These are phyloP conservation scores for Delphinus delphis DNA, from an alignment of 2,113 vertebrate species.

Conservation along the genomic window DNA sequence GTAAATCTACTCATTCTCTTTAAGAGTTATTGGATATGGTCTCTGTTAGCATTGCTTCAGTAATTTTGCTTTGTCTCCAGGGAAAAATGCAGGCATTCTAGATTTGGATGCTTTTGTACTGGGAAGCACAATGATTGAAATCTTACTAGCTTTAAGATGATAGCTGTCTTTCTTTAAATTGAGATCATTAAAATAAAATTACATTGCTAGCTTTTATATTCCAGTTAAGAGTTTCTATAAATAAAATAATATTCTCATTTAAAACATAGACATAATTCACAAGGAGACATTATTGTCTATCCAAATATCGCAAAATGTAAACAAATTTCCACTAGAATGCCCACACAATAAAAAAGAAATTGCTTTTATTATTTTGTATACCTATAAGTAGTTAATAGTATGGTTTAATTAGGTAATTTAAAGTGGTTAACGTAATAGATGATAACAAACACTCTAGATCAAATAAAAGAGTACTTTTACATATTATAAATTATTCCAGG, in stretches of 20 bases:
- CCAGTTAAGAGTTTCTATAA: conserved; percentile 57
- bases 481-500: not conserved
- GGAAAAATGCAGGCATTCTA: not conserved
- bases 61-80: not conserved
- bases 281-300: conserved; percentile 34
- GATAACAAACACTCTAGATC: not conserved
- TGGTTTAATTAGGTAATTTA: conserved; percentile 37
- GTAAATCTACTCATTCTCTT: not conserved
- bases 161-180: conserved; percentile 46
- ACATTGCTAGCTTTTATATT: conserved; percentile 28
- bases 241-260: conserved; percentile 57
- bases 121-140: not conserved
- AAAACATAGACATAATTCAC: conserved; percentile 33
- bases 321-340: conserved; percentile 67
- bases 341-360: conserved; percentile 51
- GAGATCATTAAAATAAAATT: conserved; percentile 71
- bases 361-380: conserved; percentile 35
- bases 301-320: conserved; percentile 60
- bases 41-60: not conserved
- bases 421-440: not conserved
- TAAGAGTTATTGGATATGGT: not conserved
- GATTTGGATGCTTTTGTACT: not conserved
- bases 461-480: not conserved
- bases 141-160: conserved; percentile 19
- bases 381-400: conserved; percentile 51